Percentiles rank a stretch among this genome's conserved stretches.
phyloP scores from a whole-genome alignment of 2,113 vertebrate species.

The Paracanthobrama guichenoti region DNA sequence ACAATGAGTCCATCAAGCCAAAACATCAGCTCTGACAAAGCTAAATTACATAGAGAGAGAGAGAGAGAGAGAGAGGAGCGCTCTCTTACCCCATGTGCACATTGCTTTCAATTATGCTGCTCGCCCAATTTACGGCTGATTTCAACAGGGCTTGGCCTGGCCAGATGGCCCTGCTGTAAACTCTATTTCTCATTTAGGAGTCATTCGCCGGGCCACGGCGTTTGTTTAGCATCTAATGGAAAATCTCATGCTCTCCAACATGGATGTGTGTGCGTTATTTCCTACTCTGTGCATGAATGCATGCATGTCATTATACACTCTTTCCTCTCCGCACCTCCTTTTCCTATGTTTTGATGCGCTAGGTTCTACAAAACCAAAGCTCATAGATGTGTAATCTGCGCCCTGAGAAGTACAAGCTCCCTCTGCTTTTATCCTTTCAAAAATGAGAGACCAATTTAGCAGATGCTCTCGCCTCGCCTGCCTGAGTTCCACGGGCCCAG shows the following conservation, averaged over 20 bases:
- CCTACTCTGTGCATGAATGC: conserved; percentile 50
- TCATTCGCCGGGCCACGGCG: conserved; percentile 64
- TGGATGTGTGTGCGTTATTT: not conserved
- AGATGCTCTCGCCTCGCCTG: conserved; percentile 70
- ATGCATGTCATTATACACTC: conserved; percentile 5
- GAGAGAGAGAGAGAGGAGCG: conserved; percentile 52
- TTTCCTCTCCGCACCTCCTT: not conserved
- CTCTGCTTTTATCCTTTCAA: conserved; percentile 44
- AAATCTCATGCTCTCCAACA: conserved; percentile 55
- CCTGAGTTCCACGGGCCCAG: conserved; percentile 53
- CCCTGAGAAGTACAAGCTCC: conserved; percentile 38
- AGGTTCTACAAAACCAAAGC: not conserved
- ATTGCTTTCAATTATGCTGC: conserved; percentile 62
- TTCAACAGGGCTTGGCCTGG: conserved; percentile 60
- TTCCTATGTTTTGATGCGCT: not conserved
- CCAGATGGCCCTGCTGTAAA: conserved; percentile 72
- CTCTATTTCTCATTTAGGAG: conserved; percentile 69
- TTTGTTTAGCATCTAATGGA: conserved; percentile 71
- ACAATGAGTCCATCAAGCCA: conserved; percentile 50
- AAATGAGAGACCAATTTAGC: conserved; percentile 68
- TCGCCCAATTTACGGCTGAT: conserved; percentile 64
- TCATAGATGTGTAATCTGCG: not conserved
- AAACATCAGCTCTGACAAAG: conserved; percentile 14
- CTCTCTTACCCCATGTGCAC: conserved; percentile 49
- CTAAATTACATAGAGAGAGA: conserved; percentile 36